phyloP scores from a whole-genome alignment of 2,113 vertebrate species.

The Halichoerus grypus region DNA sequence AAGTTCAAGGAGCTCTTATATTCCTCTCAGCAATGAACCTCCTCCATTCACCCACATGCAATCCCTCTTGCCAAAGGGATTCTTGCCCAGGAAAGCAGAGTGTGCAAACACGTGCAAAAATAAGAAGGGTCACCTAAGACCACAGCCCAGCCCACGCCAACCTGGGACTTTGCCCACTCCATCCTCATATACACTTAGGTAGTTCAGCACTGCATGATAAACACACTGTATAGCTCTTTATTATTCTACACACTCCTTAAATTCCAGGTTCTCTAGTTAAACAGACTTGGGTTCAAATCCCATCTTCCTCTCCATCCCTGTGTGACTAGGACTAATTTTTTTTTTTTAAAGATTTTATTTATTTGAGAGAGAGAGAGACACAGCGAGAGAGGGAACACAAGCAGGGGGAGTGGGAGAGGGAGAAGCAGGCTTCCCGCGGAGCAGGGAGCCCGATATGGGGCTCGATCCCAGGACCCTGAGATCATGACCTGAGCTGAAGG shows the following conservation, averaged over 20 bases:
- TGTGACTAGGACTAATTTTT: neutral
- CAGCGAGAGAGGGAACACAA: no score
- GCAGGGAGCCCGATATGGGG: no score
- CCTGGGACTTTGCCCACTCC: no score
- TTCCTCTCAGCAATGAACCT: neutral
- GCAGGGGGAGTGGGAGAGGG: no score
- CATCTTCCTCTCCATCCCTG: neutral
- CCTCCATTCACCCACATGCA: neutral
- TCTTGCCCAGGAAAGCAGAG: neutral
- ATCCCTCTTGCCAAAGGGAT: neutral
- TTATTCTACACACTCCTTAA: neutral
- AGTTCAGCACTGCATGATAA: neutral
- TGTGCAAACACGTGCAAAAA: neutral
- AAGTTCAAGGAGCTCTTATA: neutral
- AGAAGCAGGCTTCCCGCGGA: no score
- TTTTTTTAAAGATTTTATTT: no score
- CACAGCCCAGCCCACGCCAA: neutral
- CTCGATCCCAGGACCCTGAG: no score
- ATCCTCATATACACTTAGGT: fast-evolving
- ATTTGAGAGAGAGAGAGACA: no score
- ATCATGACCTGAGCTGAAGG: no score
- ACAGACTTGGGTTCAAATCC: neutral
- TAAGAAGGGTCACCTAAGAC: neutral
- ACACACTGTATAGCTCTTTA: neutral
- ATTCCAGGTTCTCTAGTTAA: neutral